Base-by-base conservation (phyloP, 2,888 invertebrate species). In the Craniophora ligustri region DNA sequence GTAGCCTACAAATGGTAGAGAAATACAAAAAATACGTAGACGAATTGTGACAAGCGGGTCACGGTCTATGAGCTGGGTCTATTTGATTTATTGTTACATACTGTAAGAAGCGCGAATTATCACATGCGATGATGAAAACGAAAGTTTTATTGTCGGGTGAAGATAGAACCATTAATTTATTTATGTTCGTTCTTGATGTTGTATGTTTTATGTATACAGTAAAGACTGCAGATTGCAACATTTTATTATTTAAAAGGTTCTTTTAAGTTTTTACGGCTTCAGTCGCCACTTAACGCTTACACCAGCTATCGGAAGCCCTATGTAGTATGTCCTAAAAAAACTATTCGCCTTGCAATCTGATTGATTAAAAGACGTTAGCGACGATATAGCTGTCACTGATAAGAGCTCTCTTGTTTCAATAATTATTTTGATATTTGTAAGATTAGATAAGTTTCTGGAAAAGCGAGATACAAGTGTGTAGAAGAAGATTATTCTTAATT, bases 251-350 rank as follows among this genome's bases (percentile, higher is more conserved):
- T 1, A 6, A 11, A 40, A 44, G 42, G 34, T 35, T 56, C 19
- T n/a, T 5, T 15, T n/a, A 1, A 35, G 21, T n/a, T 56, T 49
- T 40, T 42, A 47, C 5, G 40, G 44, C 31, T 56, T 56, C 39
- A 6, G 6, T 15, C 3, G 14, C 19, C 19, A 26, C 16, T 40
- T 61, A 5, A 26, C 41, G 16, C 32, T 42, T 45, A 19, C 13
- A 46, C 30, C 39, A 31, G 16, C 14, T 26, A n/a, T 18, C n/a
- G n/a, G 39, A 62, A 56, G 39, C 39, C 42, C 18, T 21, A 16
- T n/a, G 18, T 39, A 16, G 26, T 54, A 19, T 14, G 26, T 26
- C 26, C 26, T 3, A 0, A 30, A 18, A 5, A 14, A 4, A 38
- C 14, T 14, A 26, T 26, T 26, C 3, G n/a, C 26, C 26, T n/a